These are phyloP conservation scores for Himalopsyche anomala DNA, from an alignment of 2,888 invertebrate species.

Conservation along the genomic window DNA sequence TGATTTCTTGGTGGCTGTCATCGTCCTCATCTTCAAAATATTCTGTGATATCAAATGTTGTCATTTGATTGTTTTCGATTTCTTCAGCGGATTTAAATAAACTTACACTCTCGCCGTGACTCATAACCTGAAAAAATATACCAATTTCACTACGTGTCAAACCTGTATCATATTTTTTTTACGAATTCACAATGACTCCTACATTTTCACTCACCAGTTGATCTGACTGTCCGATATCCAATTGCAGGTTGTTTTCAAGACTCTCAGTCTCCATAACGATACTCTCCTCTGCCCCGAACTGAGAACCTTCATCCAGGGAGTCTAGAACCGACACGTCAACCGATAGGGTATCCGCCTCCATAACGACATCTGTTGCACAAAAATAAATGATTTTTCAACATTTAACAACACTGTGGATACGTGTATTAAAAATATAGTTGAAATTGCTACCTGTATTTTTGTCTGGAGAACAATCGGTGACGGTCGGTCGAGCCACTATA, in stretches of 20 bases:
- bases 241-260: constrained; percentile 53
- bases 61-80: constrained; percentile 9
- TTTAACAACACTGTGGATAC: background rate
- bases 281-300: constrained; percentile 59
- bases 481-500: constrained; percentile 62
- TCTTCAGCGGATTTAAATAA: constrained; percentile 28
- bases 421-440: constrained; percentile 44
- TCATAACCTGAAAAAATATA: constrained; percentile 21
- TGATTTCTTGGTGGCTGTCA: constrained; percentile 15
- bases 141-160: background rate
- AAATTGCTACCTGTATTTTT: constrained; percentile 46
- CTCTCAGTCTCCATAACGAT: constrained; percentile 56
- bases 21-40: constrained; percentile 43
- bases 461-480: constrained; percentile 43
- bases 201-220: constrained; percentile 55
- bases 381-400: background rate
- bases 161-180: background rate
- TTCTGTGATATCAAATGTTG: constrained; percentile 39
- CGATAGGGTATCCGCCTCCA: constrained; percentile 49
- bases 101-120: constrained; percentile 3
- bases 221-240: constrained; percentile 55
- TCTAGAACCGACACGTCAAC: constrained; percentile 59
- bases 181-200: background rate
- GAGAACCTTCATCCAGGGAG: constrained; percentile 58
- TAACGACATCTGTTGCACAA: constrained; percentile 46